Evolutionary conservation across 2,888 invertebrate species (phyloP).

Genomic region (Cosmopolites sordidus): DNA sequence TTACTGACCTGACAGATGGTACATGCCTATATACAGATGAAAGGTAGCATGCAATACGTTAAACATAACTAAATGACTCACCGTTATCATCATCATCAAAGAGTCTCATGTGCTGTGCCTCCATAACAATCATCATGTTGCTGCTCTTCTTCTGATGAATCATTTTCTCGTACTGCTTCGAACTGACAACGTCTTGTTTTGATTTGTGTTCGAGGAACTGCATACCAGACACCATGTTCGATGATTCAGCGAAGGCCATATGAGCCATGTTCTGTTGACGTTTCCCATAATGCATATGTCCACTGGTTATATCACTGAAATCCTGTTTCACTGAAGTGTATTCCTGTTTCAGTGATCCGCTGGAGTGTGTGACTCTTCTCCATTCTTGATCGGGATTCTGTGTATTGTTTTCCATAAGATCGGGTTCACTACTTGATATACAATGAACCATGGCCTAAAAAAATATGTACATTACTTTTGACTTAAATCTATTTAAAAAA

Average conservation of each 20-base stretch:
- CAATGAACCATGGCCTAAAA: constrained; percentile 78
- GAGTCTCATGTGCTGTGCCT: constrained; percentile 43
- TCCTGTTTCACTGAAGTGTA: constrained; percentile 35
- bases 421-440: constrained; percentile 81
- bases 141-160: constrained; percentile 40
- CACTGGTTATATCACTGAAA: constrained; percentile 39
- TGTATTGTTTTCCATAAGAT: constrained; percentile 53
- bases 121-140: constrained; percentile 46
- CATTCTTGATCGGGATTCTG: constrained; percentile 43
- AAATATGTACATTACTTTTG: too few species aligned
- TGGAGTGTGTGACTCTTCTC: constrained; percentile 31
- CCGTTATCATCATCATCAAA: constrained; percentile 41
- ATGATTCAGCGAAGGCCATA: constrained; percentile 45
- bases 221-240: constrained; percentile 42
- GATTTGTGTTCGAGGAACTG: constrained; percentile 43
- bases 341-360: constrained; percentile 19
- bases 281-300: constrained; percentile 37
- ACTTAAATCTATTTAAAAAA: too few species aligned
- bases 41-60: too few species aligned
- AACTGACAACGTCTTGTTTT: constrained; percentile 43
- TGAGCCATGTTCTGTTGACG: constrained; percentile 39
- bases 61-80: too few species aligned
- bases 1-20: too few species aligned
- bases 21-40: too few species aligned
- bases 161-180: constrained; percentile 44